Base-by-base conservation (phyloP, 2,888 invertebrate genomes). In the Callyntrura sp. region DNA sequence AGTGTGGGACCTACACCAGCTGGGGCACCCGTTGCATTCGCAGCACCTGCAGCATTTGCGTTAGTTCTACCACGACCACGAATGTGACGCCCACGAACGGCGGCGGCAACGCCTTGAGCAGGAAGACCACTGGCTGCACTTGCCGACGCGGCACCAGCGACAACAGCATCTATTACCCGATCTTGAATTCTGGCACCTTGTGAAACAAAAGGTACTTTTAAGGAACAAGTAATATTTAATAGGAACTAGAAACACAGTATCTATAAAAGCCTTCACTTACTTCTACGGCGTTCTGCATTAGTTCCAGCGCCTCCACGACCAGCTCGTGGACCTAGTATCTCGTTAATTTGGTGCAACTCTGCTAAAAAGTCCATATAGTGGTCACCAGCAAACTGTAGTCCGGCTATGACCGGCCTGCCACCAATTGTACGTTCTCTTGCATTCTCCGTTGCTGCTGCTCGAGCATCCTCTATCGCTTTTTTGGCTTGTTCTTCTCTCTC, bases 401-500 rank as follows among this genome's bases (percentile, higher is more conserved):
- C n/a, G n/a, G n/a, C n/a, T n/a, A 88, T 82, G 76, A 85, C 83
- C 1, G 73, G 65, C n/a, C 85, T 73, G 17, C 82, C 87, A 43
- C 48, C 55, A 17, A 73, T 45, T 35, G 48, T 35, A 12, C 45
- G 51, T 17, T 20, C 60, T 20, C 79, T 25, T 0, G 17, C n/a
- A 28, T 78, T 76, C 4, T 82, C 88, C 25, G 90, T 57, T 17
- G 90, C 85, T 60, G 88, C 89, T 8, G 86, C 76, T 4, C 83
- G 70, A 11, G 78, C 88, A 5, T 73, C 70, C 1, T 65, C 85
- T 20, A 62, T 79, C 11, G 91, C 91, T 76, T 88, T 90, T 85
- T 86, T 88, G 5, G 55, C 88, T 68, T 79, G 88, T 5, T 88
- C 91, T 82, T 73, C 70, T 9, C 92, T 95, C 85, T 94, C 94